phyloP scores from a whole-genome alignment of 2,113 vertebrate species.

The Himantopus leucocephalus region DNA sequence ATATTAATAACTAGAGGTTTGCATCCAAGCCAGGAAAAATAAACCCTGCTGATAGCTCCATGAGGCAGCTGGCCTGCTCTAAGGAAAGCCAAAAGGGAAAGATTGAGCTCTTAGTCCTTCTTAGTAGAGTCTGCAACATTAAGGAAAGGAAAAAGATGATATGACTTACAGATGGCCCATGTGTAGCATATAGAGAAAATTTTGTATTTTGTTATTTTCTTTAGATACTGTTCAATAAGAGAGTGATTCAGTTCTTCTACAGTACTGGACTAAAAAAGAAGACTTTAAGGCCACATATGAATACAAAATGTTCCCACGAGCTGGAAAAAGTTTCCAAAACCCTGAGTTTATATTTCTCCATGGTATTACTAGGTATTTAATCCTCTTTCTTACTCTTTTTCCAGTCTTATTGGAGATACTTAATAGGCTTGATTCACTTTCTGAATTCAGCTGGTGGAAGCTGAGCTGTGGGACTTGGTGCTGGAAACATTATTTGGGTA shows the following conservation, averaged over 20 bases:
- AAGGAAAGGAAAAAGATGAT: background rate
- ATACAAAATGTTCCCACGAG: background rate
- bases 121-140: background rate
- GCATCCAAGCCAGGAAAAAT: conserved; percentile 75
- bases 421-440: background rate
- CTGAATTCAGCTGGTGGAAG: background rate
- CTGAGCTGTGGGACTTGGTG: background rate
- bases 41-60: conserved; percentile 68
- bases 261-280: background rate
- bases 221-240: background rate
- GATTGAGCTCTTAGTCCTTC: conserved; percentile 7
- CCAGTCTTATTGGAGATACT: background rate
- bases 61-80: conserved; percentile 63
- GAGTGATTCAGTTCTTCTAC: background rate
- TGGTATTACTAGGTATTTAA: background rate
- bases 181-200: background rate
- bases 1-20: conserved; percentile 77
- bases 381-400: background rate
- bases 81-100: conserved; percentile 54
- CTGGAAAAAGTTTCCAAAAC: background rate
- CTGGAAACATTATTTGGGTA: background rate
- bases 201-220: conserved; percentile 1
- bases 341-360: background rate
- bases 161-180: background rate
- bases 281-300: background rate